phyloP scores from a whole-genome alignment of 2,888 invertebrate species.

The Acronicta aceris region DNA sequence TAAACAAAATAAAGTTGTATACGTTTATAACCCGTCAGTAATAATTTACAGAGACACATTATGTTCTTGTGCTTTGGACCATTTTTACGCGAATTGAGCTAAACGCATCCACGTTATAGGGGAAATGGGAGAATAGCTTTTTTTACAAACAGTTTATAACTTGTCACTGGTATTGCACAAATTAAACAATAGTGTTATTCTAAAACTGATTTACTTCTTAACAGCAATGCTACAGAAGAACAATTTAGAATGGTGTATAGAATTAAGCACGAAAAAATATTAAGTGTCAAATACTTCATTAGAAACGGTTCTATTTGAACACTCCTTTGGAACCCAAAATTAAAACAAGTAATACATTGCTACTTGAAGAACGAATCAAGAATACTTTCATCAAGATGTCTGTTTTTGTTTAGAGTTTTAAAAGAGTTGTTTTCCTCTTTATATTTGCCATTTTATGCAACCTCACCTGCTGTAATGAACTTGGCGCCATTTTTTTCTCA shows the following conservation, averaged over 20 bases:
- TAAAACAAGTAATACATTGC: background rate
- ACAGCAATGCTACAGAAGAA: too few species aligned
- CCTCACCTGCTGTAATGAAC: constrained; percentile 25
- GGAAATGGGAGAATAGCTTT: too few species aligned
- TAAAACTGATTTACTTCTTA: background rate
- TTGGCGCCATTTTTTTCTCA: constrained; percentile 14
- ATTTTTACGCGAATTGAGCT: too few species aligned
- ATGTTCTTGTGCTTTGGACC: too few species aligned
- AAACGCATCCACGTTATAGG: background rate
- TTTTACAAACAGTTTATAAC: too few species aligned
- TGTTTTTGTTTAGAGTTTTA: constrained; percentile 15
- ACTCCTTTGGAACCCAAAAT: too few species aligned
- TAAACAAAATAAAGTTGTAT: background rate
- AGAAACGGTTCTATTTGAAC: too few species aligned
- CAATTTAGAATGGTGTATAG: too few species aligned
- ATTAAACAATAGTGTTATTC: background rate
- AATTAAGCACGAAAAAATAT: too few species aligned
- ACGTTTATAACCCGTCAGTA: background rate
- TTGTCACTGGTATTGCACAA: background rate
- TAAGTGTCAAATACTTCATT: too few species aligned
- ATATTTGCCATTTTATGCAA: constrained; percentile 26
- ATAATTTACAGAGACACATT: too few species aligned
- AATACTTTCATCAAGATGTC: constrained; percentile 13
- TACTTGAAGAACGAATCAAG: constrained; percentile 23
- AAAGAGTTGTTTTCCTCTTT: constrained; percentile 16